Evolutionary conservation across 2,113 vertebrate species (phyloP).

Genomic region (Phalacrocorax pelagicus): DNA sequence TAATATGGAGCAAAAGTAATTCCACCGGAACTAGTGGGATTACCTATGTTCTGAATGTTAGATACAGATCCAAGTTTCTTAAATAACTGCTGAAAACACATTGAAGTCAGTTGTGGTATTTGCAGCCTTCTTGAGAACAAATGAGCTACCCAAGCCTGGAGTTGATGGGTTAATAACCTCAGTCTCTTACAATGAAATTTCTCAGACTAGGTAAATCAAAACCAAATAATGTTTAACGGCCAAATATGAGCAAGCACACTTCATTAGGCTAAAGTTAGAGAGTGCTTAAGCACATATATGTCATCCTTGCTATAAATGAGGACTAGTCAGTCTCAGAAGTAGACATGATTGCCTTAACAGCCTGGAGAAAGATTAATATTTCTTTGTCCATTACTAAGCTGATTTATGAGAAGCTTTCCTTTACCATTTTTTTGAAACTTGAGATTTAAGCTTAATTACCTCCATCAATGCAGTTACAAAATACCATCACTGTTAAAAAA

Average conservation of each 20-base stretch:
- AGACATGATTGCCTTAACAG: accelerated
- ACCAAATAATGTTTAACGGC: background rate
- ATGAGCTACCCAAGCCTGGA: background rate
- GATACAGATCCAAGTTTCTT: background rate
- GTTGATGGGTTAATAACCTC: background rate
- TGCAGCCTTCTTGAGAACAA: background rate
- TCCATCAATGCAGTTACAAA: background rate
- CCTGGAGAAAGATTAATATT: background rate
- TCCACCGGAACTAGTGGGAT: background rate
- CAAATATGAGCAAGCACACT: background rate
- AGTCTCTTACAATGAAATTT: background rate
- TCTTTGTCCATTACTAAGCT: background rate
- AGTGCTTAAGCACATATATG: background rate
- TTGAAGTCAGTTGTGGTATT: background rate
- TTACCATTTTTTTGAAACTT: background rate
- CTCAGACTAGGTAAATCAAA: background rate
- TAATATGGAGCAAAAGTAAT: background rate
- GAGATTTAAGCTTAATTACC: background rate
- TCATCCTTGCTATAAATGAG: background rate
- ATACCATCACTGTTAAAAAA: background rate
- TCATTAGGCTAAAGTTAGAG: background rate
- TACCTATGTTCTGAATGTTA: background rate
- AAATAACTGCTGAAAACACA: background rate
- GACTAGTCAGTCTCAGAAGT: background rate
- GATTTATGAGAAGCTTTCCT: background rate